Conservation (phyloP, 1,140 invertebrate species). For the Calosoma granatense region DNA sequence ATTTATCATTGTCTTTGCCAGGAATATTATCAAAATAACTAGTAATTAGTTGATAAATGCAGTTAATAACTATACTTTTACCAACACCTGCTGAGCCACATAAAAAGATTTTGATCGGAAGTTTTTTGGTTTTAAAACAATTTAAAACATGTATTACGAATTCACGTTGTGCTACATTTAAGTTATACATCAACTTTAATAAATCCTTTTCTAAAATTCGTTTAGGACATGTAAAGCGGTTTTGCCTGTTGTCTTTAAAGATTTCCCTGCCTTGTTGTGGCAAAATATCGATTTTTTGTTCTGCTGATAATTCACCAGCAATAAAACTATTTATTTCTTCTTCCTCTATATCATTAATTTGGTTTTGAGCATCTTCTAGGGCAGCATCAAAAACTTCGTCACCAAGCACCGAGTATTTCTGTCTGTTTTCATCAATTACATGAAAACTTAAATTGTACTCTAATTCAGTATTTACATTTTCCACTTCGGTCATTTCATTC, state of each 20-base stretch:
- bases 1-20: conserved; percentile 14
- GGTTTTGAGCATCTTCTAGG: not conserved
- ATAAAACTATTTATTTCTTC: conserved; percentile 1
- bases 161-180: conserved; percentile 17
- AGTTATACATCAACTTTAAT: conserved; percentile 10
- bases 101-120: conserved; percentile 18
- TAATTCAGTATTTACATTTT: conserved; percentile 14
- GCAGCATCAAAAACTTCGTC: not conserved
- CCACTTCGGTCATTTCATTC: conserved; percentile 20
- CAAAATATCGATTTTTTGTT: conserved; percentile 3
- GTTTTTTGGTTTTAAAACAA: conserved; percentile 15
- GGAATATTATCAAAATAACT: conserved; percentile 16
- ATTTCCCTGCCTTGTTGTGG: not conserved
- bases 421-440: conserved; percentile 7
- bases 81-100: conserved; percentile 20
- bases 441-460: conserved; percentile 3
- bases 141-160: conserved; percentile 19
- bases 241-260: not conserved
- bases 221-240: not conserved
- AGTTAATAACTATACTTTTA: conserved; percentile 19
- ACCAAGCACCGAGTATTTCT: not conserved
- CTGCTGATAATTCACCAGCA: not conserved
- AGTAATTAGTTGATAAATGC: conserved; percentile 17
- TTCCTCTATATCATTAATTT: not conserved
- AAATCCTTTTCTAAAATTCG: not conserved